Evolutionary conservation across 23 tunicate species (phyloP).

Genomic region (Botrylloides violaceus): DNA sequence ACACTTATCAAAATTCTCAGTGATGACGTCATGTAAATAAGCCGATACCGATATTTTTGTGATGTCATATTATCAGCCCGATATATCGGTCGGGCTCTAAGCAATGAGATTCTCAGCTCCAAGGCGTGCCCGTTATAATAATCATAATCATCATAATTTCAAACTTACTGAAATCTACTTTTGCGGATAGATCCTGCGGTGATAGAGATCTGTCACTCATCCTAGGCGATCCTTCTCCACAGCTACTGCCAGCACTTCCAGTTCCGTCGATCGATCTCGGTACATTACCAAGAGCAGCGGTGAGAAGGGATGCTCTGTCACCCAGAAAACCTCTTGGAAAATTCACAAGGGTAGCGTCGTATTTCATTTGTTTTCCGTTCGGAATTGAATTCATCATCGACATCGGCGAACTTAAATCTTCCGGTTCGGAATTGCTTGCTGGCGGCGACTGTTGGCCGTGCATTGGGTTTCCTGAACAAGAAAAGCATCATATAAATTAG

Average conservation of each 20-base stretch:
- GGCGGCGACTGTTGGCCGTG: slow-evolving; percentile 15
- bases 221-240: slow-evolving; percentile 47
- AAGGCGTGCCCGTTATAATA: too few species aligned
- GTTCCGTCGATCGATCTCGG: background rate
- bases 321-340: slow-evolving; percentile 46
- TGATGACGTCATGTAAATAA: too few species aligned
- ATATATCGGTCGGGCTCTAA: too few species aligned
- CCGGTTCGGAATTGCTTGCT: slow-evolving; percentile 35
- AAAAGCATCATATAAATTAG: too few species aligned
- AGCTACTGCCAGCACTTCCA: slow-evolving; percentile 13
- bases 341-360: slow-evolving; percentile 40
- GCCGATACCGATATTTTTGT: too few species aligned
- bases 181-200: slow-evolving; percentile 71
- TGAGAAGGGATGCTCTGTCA: slow-evolving; percentile 19
- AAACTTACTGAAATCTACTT: slow-evolving; percentile 24
- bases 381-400: background rate
- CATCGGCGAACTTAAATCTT: slow-evolving; percentile 36
- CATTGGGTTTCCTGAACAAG: background rate
- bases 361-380: slow-evolving; percentile 29
- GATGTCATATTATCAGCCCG: too few species aligned
- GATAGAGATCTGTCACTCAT: slow-evolving; percentile 55
- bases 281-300: slow-evolving; percentile 4
- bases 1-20: too few species aligned
- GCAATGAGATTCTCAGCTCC: too few species aligned
- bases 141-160: too few species aligned